Conservation (phyloP, 2,888 invertebrate genomes). For the Plutella xylostella region DNA sequence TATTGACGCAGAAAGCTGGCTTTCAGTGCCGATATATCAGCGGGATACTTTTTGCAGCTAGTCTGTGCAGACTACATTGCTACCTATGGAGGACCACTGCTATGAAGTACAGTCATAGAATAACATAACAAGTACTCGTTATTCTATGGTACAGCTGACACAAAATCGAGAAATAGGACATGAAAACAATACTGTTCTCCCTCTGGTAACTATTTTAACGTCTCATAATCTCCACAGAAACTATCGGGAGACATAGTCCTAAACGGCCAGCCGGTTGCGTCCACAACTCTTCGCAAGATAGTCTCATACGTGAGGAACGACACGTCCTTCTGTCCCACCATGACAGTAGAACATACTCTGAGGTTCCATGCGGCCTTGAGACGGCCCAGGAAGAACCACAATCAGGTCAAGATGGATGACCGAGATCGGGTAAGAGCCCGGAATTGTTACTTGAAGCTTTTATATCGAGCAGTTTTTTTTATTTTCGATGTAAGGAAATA, state of each 20-base stretch:
- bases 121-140: too few relatives aligned
- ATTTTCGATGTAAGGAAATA: too few relatives aligned
- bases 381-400: slow-evolving; percentile 70
- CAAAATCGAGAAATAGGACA: too few relatives aligned
- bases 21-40: too few relatives aligned
- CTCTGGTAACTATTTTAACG: not conserved
- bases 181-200: too few relatives aligned
- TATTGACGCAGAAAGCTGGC: too few relatives aligned
- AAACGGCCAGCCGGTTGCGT: slow-evolving; percentile 86
- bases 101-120: too few relatives aligned
- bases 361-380: slow-evolving; percentile 84
- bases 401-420: slow-evolving; percentile 77
- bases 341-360: slow-evolving; percentile 92
- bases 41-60: too few relatives aligned
- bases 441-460: not conserved
- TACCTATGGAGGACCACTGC: too few relatives aligned
- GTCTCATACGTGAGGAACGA: slow-evolving; percentile 83
- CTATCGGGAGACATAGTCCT: slow-evolving; percentile 83
- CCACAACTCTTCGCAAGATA: slow-evolving; percentile 76
- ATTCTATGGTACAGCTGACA: too few relatives aligned
- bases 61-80: too few relatives aligned
- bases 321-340: slow-evolving; percentile 82
- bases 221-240: slow-evolving; percentile 39
- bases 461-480: too few relatives aligned
- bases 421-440: slow-evolving; percentile 73